Conservation (phyloP, 2,888 invertebrate species). For the Molorchus minor region DNA sequence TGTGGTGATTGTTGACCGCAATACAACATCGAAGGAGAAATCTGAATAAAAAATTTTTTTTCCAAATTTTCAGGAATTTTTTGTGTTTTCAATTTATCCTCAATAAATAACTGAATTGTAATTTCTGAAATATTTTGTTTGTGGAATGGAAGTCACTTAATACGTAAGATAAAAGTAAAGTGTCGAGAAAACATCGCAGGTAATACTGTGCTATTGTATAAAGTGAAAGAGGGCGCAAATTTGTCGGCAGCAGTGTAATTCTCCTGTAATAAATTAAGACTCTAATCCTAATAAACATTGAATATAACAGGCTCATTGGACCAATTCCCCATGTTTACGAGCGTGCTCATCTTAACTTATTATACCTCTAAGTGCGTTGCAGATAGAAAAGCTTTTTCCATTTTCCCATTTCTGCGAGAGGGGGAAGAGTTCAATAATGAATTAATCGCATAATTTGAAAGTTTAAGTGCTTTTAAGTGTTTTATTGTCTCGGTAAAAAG, state of each 20-base stretch:
- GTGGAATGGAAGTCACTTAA: too few relatives aligned
- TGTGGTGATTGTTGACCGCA: too few relatives aligned
- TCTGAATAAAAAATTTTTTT: too few relatives aligned
- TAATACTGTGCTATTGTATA: constrained; percentile 24
- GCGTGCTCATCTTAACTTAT: constrained; percentile 32
- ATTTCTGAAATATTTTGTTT: too few relatives aligned
- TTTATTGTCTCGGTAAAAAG: constrained; percentile 46
- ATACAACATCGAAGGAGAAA: too few relatives aligned
- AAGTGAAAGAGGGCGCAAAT: constrained; percentile 28
- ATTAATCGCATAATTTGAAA: constrained; percentile 55
- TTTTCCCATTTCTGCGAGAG: constrained; percentile 15
- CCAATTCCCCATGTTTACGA: constrained; percentile 52
- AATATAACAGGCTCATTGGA: constrained; percentile 51
- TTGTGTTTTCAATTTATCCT: too few relatives aligned
- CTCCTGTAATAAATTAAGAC: constrained; percentile 47
- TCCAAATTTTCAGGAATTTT: too few relatives aligned
- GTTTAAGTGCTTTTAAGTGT: constrained; percentile 53
- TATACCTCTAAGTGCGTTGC: constrained; percentile 30
- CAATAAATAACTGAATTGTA: too few relatives aligned
- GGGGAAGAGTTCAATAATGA: constrained; percentile 48
- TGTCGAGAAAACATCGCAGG: constrained; percentile 16
- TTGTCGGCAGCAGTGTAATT: constrained; percentile 23
- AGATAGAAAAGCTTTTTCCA: constrained; percentile 28
- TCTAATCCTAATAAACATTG: constrained; percentile 52
- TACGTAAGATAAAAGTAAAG: not conserved